Evolutionary conservation across 2,113 vertebrate genomes (phyloP), one percentile per base, ranked within the genome.

Genomic region (Gnathonemus longibarbis): DNA sequence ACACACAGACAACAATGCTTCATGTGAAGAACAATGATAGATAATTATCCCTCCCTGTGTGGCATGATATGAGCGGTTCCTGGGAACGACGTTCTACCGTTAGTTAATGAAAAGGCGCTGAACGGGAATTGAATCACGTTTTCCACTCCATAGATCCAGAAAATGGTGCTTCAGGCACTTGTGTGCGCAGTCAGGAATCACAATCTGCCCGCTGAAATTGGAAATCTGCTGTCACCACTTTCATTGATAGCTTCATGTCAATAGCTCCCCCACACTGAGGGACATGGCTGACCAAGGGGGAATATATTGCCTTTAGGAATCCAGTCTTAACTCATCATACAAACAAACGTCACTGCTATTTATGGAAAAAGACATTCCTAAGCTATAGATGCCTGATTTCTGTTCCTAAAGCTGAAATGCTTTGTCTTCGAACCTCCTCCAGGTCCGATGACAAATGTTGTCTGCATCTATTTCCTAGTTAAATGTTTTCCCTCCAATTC

Each of bases 101-200:
- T 89, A 21, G 24, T 83, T 66, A 89, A 85, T 89, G 58, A 89
- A 95, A 94, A 95, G 91, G 94, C 94, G 93, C 92, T 94, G 94
- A 94, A 94, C 95, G 93, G 94, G 94, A 95, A 95, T 94, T 94
- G 95, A 95, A 95, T 95, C 94, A 94, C 93, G 94, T 95, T 95
- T 95, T 95, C 94, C 94, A 95, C 94, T 93, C 93, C 94, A 95
- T 94, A 93, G 94, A 91, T 92, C 94, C 92, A 90, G 95, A 94
- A 95, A 95, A 95, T 95, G 94, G 94, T 93, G 94, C 93, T 93
- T 93, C 93, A 94, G 94, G 94, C 94, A 94, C 91, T 92, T 92
- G 91, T 94, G 94, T 91, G 94, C 88, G 92, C 93, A 90, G 70
- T 91, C 92, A 91, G 93, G 90, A 91, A 94, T 95, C 94, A 94